Evolutionary conservation across 2,797 vertebrate species (phyloP), one percentile per base, ranked within the genome.

Genomic region (Cebuella pygmaea): DNA sequence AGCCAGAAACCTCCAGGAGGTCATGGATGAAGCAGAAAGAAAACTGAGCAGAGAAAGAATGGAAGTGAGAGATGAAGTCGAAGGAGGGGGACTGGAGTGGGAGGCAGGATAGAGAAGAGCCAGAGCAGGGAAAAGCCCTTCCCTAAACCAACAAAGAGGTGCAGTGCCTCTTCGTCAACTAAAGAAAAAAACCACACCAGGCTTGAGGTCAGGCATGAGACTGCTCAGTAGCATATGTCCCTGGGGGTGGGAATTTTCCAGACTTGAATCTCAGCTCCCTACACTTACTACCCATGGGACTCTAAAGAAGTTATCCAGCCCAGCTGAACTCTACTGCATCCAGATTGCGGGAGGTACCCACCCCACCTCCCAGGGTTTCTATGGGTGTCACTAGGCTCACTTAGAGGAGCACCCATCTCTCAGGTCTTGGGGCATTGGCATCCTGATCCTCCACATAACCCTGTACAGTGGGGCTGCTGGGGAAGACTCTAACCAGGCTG

Each of bases 121-220:
- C 19, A n/a, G 44, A 89, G 30, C 12, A 59, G n/a, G 33, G 26
- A 82, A 26, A 70, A 88, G 7, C 22, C 22, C 55, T 52, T 44
- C 9, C 46, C 78, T 1, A 59, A 78, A 24, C 13, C 76, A n/a
- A 17, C 22, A 19, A n/a, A 19, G 0, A 0, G 4, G 17, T 3
- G 2, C 46, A 5, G 4, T 39, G 4, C 6, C 24, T n/a, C 26
- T 74, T 74, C 41, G 27, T 50, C 61, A 85, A 24, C 50, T 61
- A 30, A 19, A 92, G 39, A 26, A 41, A 92, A 91, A 87, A n/a
- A 30, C 26, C 48, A 41, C 11, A 10, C 27, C 11, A 59, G 36
- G 9, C 41, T 1, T 30, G 59, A 46, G 41, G 55, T 80, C 52
- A 39, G 57, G 33, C 46, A 1, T 1, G 3, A 55, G 72, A 44